Evolutionary conservation across 2,113 vertebrate species (phyloP), one percentile per base, ranked within the genome.

Genomic region (Microcebus griseorufus): DNA sequence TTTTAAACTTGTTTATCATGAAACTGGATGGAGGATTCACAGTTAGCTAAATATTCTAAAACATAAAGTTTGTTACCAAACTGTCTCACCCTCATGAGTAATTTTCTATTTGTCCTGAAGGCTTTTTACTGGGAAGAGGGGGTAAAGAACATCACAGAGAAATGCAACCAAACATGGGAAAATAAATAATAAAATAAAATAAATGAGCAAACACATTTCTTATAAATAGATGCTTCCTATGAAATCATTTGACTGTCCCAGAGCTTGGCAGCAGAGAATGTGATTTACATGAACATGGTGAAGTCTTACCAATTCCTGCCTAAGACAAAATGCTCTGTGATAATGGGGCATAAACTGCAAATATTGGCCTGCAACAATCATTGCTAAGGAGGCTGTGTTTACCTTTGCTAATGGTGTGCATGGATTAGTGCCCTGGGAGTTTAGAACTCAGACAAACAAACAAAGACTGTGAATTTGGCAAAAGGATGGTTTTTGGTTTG

Each of bases 351-450:
- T 17, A 23, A 9, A 29, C 48, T 72, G 51, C 62, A 62, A 78
- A 37, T 27, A 27, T 84, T 9, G 6, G 2, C 53, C 39, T 27
- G 37, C 1, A n/a, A 2, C 18, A 27, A 7, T 62, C 13, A 64
- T 62, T 62, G 58, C 1, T 1, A 2, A 4, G 53, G 29, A 72
- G 39, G 9, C 20, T 3, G 0, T 2, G 18, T 75, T 79, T 79
- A 62, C 22, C 79, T 96, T 93, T 80, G 65, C 23, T 37, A 55
- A 65, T 0, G 42, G 86, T 65, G 29, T 34, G 1, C 37, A 0
- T 82, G 8, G 34, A 96, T 7, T 32, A 14, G 60, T 69, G 18
- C 17, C 62, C 62, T 39, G 62, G 48, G 14, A 20, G 12, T 55
- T 27, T n/a, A 83, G 1, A 2, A 39, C 89, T 34, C 3, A 64